Percentiles rank a stretch among this genome's conserved stretches.
These are phyloP conservation scores for Pristionchus fissidentatus DNA, from an alignment of 2,888 invertebrate species.

Conservation along the genomic window DNA sequence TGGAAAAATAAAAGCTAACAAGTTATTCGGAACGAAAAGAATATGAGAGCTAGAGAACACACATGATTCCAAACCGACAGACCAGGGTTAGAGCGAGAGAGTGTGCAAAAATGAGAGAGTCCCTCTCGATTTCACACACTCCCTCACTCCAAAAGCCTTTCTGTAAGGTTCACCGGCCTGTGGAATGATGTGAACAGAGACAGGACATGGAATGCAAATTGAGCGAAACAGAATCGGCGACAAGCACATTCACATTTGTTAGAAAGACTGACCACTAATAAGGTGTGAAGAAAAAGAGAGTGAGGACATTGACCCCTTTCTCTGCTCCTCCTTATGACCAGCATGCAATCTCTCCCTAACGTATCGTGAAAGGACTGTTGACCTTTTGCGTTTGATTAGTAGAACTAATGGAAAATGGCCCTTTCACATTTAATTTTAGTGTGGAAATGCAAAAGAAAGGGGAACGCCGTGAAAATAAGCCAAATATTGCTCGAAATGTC, in stretches of 20 bases:
- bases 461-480: background rate
- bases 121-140: too few species aligned
- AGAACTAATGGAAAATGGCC: background rate
- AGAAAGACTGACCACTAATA: slow-evolving; percentile 21
- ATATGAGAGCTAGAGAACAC: too few species aligned
- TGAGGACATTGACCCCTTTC: slow-evolving; percentile 11
- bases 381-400: background rate
- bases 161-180: too few species aligned
- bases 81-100: too few species aligned
- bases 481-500: background rate
- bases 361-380: slow-evolving; percentile 16
- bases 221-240: too few species aligned
- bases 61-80: too few species aligned
- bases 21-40: too few species aligned
- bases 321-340: too few species aligned
- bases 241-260: too few species aligned
- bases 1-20: too few species aligned
- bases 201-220: background rate
- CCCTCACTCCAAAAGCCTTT: too few species aligned
- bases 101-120: too few species aligned
- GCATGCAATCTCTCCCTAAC: slow-evolving; percentile 18
- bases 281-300: background rate
- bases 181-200: background rate
- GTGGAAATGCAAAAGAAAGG: background rate
- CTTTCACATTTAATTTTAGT: background rate